Base-by-base conservation (phyloP, 1,140 invertebrate species). In the Brachionus rubens region DNA sequence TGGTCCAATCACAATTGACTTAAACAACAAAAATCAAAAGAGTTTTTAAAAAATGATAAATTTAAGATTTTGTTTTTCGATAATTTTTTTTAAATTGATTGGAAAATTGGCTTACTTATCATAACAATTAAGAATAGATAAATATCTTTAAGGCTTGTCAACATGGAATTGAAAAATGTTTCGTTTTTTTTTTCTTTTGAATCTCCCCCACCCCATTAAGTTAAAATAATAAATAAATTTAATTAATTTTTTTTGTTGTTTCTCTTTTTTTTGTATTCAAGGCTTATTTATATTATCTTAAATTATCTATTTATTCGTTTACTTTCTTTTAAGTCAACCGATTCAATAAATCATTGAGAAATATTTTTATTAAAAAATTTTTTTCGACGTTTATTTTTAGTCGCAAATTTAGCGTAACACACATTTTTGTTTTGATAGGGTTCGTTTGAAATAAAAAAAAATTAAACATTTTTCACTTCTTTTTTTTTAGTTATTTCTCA, bases 11-110 rank as follows among this genome's bases (percentile, higher is more conserved):
- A n/a, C n/a, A n/a, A n/a, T n/a, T n/a, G n/a, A n/a, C n/a, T n/a
- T n/a, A n/a, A n/a, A n/a, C n/a, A n/a, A n/a, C n/a, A n/a, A n/a
- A n/a, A n/a, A n/a, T n/a, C n/a, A n/a, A n/a, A n/a, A n/a, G n/a
- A 26, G 52, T 28, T 54, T 28, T 48, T 54, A 1, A 54, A 54
- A 54, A 54, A 54, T 54, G 52, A 54, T 54, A 54, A 54, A 54
- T 54, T 28, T 12, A 54, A 21, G 33, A 28, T 28, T n/a, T n/a
- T n/a, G n/a, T n/a, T n/a, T n/a, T n/a, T n/a, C n/a, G n/a, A n/a
- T n/a, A n/a, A n/a, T n/a, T n/a, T n/a, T n/a, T n/a, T n/a, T n/a
- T 54, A 54, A 54, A 54, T 54, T 54, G 52, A 54, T 54, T 54
- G 52, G 24, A 54, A 54, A 54, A 54, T 54, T 28, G 33, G 52